Evolutionary conservation across 2,797 vertebrate species (phyloP).

Genomic region (Fringilla coelebs): DNA sequence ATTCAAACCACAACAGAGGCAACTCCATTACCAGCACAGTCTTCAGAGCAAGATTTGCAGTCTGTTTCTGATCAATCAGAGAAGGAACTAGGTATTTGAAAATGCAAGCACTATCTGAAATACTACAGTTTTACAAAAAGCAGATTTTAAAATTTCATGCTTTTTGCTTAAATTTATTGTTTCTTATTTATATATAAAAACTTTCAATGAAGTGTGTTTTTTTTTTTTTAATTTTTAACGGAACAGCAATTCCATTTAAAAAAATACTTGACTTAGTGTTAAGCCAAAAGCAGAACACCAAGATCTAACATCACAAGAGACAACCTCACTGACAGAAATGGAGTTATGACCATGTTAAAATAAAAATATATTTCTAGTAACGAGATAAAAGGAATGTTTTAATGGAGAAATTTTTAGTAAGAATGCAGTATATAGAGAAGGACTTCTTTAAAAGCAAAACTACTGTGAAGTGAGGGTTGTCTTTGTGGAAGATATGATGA

Average conservation of each 20-base stretch:
- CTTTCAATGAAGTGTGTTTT: not conserved
- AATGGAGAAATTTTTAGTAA: not conserved
- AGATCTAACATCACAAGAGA: not conserved
- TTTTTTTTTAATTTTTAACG: not conserved
- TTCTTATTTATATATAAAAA: not conserved
- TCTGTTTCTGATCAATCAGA: conserved; percentile 73
- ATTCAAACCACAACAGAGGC: conserved; percentile 44
- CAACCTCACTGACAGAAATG: not conserved
- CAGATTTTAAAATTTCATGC: not conserved
- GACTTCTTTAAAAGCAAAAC: not conserved
- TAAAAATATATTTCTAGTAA: not conserved
- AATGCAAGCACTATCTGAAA: not conserved
- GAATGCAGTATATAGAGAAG: not conserved
- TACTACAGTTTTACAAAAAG: not conserved
- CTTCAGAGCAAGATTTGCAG: conserved; percentile 69
- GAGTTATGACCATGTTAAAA: not conserved
- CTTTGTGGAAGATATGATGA: not conserved
- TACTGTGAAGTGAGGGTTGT: not conserved
- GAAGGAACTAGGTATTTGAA: conserved; percentile 82
- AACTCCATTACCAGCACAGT: conserved; percentile 57
- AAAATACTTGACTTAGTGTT: not conserved
- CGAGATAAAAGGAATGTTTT: not conserved
- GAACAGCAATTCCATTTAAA: not conserved
- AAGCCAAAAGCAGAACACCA: not conserved
- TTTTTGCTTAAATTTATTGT: not conserved